Evolutionary conservation across 2,797 vertebrate species (phyloP), one percentile per base, ranked within the genome.

Genomic region (Myotis pilosus): DNA sequence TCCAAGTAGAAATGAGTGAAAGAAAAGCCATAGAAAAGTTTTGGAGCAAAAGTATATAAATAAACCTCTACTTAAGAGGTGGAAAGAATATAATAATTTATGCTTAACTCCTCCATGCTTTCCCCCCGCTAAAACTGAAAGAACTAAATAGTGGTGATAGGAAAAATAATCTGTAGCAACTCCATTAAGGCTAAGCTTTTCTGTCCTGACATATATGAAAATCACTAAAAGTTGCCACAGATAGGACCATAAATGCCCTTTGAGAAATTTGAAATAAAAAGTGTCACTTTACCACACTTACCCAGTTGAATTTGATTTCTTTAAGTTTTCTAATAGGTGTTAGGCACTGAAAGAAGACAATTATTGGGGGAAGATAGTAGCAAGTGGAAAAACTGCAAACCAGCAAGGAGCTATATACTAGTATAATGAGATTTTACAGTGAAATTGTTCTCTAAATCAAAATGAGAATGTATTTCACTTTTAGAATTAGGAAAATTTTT

Each of bases 241-340:
- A 47, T 51, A 91, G 41, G 68, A 66, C 41, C 41, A 76, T 44
- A 41, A 91, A 51, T 91, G 76, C 6, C 53, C 62, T 92, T 62
- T 95, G 87, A 94, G 64, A 91, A 92, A 93, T 93, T 55, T 76
- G 66, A 91, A 72, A 89, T 66, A 78, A 81, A 92, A 92, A 89
- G 13, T 86, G 13, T 49, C 72, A 82, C 30, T 91, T 96, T 74
- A 68, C n/a, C 57, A 85, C 49, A 75, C 28, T 91, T 87, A 62
- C 30, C 22, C 57, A 47, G 4, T 83, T 95, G 25, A 0, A 91
- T 84, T 92, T 93, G 22, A 12, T 41, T 72, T 74, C 91, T 79
- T 87, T 0, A 81, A 53, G 55, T 71, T 81, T 38, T 64, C n/a
- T 89, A 89, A 91, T 95, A 95, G n/a, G 36, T 80, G 75, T 89